Percentiles rank a stretch among this genome's conserved stretches.
Conservation (phyloP, 2,797 vertebrate species). For the Pogonophryne albipinna region DNA sequence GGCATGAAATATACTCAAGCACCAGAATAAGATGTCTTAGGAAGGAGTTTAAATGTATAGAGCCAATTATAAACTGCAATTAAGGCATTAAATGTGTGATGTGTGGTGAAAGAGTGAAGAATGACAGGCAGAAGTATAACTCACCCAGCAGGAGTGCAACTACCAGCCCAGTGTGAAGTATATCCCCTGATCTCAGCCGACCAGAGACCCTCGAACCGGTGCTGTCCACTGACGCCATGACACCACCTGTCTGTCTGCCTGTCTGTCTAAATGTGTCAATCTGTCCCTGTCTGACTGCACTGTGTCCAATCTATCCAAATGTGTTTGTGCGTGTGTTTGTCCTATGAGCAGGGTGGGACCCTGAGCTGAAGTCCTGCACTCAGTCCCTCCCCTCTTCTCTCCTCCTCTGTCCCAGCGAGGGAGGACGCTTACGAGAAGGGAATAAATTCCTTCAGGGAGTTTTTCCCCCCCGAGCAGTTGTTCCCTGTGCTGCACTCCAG, state of each 20-base stretch:
- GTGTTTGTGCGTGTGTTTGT: slow-evolving; percentile 30
- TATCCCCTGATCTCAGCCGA: slow-evolving; percentile 75
- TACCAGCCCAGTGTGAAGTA: slow-evolving; percentile 76
- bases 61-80: neutral
- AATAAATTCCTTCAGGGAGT: slow-evolving; percentile 61
- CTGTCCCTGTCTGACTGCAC: slow-evolving; percentile 34
- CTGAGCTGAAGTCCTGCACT: slow-evolving; percentile 70
- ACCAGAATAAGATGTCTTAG: neutral
- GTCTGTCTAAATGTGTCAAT: slow-evolving; percentile 25
- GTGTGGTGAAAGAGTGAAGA: slow-evolving; percentile 15
- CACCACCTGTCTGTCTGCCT: slow-evolving; percentile 59
- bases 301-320: slow-evolving; percentile 30
- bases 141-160: slow-evolving; percentile 83
- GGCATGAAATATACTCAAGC: neutral
- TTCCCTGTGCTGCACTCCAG: slow-evolving; percentile 41
- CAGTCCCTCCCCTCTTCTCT: slow-evolving; percentile 69
- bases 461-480: slow-evolving; percentile 39
- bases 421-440: slow-evolving; percentile 39
- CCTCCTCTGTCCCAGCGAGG: slow-evolving; percentile 74
- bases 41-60: slow-evolving; percentile 16
- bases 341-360: slow-evolving; percentile 60
- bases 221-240: slow-evolving; percentile 80
- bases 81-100: neutral
- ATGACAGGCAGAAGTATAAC: slow-evolving; percentile 61
- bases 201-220: slow-evolving; percentile 70